Evolutionary conservation across 2,797 vertebrate genomes (phyloP), one percentile per base, ranked within the genome.

Genomic region (Mastacembelus armatus): DNA sequence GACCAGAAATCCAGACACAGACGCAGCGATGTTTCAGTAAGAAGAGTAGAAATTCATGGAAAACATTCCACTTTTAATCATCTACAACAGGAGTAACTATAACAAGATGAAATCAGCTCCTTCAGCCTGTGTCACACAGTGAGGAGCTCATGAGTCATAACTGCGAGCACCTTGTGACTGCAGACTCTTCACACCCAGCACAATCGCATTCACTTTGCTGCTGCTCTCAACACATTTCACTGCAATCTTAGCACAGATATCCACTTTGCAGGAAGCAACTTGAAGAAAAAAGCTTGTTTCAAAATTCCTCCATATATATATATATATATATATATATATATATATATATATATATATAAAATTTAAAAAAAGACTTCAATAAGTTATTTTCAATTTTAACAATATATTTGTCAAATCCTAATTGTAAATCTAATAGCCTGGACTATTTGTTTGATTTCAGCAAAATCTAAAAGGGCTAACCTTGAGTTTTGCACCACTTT

Each of bases 91-190:
- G 2, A 33, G 40, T 18, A 42, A 55, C 18, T 14, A 12, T 7
- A 49, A n/a, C 18, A 10, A 36, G 18, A 43, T 12, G 5, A 55
- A 56, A 44, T 49, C 9, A n/a, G 16, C 57, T 71, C 67, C 45
- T 22, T 62, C 21, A 22, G 51, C 27, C 33, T 26, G 43, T 22
- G 66, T 70, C 68, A 59, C 68, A 59, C 66, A 64, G 22, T 52
- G 29, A 69, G 50, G 43, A 52, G 55, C 61, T 15, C 22, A 57
- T 82, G 79, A 80, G 74, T 78, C 82, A 87, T 27, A 22, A 59
- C 67, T 15, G 64, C 18, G 64, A 57, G 42, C 56, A 47, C 39
- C 73, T 61, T 78, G 81, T 87, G 83, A 85, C 80, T 45, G 27
- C 15, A 22, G 27, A 42, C 67, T 50, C 74, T 73, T 71, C 77